Percentiles rank a stretch among this genome's conserved stretches.
phyloP scores from a whole-genome alignment of 2,113 vertebrate genomes.

The Scomber colias region DNA sequence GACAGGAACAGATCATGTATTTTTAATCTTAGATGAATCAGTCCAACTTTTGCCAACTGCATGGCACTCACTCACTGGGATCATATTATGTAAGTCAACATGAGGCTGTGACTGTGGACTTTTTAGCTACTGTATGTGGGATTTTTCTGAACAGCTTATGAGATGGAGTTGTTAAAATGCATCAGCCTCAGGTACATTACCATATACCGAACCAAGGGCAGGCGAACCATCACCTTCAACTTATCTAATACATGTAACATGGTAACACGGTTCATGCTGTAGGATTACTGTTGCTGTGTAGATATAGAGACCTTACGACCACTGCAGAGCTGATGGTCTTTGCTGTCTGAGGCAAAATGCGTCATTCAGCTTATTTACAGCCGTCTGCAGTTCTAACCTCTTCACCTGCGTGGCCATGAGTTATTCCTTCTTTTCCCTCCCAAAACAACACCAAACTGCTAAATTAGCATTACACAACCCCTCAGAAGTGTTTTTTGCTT shows the following conservation, averaged over 20 bases:
- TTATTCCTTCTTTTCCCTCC: too few species aligned
- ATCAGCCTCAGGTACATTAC: neutral
- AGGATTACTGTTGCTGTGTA: neutral
- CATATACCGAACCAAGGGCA: neutral
- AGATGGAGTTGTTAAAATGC: neutral
- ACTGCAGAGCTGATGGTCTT: neutral
- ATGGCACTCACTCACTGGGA: too few species aligned
- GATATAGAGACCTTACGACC: neutral
- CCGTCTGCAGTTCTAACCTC: slow-evolving; percentile 3
- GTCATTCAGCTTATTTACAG: slow-evolving; percentile 18
- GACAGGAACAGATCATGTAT: too few species aligned
- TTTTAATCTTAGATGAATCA: too few species aligned
- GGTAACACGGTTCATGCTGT: neutral
- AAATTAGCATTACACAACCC: neutral
- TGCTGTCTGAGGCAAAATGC: neutral
- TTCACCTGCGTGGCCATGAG: too few species aligned
- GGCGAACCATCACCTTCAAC: neutral
- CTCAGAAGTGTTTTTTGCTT: neutral
- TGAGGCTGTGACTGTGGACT: too few species aligned
- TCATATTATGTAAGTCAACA: too few species aligned
- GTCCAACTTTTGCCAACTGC: too few species aligned
- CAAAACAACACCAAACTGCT: too few species aligned
- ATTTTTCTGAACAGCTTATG: too few species aligned
- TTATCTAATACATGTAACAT: neutral
- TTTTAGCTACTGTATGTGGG: too few species aligned